A percentile compares a stretch with the other conserved stretches of the same genome.
phyloP scores from a whole-genome alignment of 2,888 invertebrate genomes.

The Dendrolimus pini region DNA sequence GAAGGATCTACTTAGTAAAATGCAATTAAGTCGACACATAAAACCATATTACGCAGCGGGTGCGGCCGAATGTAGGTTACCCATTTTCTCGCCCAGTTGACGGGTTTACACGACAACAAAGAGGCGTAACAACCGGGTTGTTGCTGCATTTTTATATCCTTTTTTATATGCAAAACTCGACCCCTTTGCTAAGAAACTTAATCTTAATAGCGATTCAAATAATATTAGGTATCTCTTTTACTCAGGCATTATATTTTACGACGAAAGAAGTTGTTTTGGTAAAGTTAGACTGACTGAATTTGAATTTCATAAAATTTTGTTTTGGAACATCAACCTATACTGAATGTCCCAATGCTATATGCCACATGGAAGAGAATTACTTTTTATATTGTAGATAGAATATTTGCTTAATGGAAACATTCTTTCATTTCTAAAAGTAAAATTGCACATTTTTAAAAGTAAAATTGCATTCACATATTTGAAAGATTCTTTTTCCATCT shows the following conservation, averaged over 20 bases:
- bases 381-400: too few species aligned
- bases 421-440: too few species aligned
- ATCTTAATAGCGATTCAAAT: conserved; percentile 1
- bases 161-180: conserved; percentile 40
- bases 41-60: conserved; percentile 44
- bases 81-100: conserved; percentile 49
- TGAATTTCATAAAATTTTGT: too few species aligned
- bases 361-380: too few species aligned
- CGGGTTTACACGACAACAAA: conserved; percentile 31
- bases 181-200: conserved; percentile 40
- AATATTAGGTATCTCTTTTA: background rate
- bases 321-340: too few species aligned
- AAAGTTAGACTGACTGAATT: background rate
- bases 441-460: too few species aligned
- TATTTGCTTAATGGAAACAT: too few species aligned
- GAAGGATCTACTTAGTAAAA: conserved; percentile 31
- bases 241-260: background rate
- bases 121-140: conserved; percentile 37
- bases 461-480: too few species aligned
- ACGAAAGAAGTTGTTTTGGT: background rate
- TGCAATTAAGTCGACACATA: conserved; percentile 55
- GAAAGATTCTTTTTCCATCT: too few species aligned
- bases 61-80: conserved; percentile 66
- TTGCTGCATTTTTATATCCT: conserved; percentile 38
- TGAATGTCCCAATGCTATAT: too few species aligned